phyloP scores from a whole-genome alignment of 1,140 invertebrate species.

The Orchestia grillus region DNA sequence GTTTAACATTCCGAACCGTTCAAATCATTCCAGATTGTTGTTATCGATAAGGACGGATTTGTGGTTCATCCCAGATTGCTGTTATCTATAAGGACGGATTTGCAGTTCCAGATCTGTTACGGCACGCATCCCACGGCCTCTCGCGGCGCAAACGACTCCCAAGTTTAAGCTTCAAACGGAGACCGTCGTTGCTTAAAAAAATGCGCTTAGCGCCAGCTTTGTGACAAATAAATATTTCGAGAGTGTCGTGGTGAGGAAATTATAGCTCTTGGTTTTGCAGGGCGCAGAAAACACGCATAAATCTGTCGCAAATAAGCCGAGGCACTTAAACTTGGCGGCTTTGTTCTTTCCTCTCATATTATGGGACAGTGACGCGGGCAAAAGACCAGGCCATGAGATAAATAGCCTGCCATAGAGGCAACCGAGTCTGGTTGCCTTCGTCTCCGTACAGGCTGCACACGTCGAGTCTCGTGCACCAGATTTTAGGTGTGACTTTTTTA shows the following conservation, averaged over 20 bases:
- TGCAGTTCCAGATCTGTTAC: not conserved
- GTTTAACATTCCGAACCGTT: no score
- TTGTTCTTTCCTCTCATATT: not conserved
- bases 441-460: not conserved
- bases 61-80: not conserved
- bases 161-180: not conserved
- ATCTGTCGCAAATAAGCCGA: conserved; percentile 38
- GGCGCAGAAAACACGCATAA: conserved; percentile 39
- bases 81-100: not conserved
- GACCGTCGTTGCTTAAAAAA: not conserved
- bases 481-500: not conserved
- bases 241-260: not conserved
- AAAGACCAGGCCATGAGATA: not conserved
- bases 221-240: conserved; percentile 24
- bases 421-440: not conserved
- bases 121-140: not conserved
- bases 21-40: no score
- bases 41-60: no score
- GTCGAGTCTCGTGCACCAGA: not conserved
- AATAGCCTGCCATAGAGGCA: not conserved
- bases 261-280: conserved; percentile 12
- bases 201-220: conserved; percentile 39
- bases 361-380: not conserved
- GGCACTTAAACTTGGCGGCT: not conserved
- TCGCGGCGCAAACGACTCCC: not conserved